Evolutionary conservation across 2,113 vertebrate genomes (phyloP).

Genomic region (Tiliqua scincoides): DNA sequence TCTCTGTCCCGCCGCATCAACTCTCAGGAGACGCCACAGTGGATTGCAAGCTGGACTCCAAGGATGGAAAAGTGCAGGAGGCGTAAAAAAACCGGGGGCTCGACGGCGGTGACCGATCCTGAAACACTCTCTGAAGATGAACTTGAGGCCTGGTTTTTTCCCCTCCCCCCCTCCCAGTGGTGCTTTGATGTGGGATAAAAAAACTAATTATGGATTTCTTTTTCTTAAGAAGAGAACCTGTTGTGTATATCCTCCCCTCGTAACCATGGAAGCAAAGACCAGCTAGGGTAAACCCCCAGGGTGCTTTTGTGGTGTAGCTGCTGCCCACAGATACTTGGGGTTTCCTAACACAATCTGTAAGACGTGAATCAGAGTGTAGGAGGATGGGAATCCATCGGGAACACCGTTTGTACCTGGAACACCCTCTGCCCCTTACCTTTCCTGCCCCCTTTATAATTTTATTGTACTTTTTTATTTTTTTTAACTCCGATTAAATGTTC

Average conservation of each 20-base stretch:
- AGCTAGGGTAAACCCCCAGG: constrained; percentile 56
- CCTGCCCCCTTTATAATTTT: background rate
- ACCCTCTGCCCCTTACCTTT: constrained; percentile 21
- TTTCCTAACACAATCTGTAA: constrained; percentile 32
- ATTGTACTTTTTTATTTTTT: background rate
- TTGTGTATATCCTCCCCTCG: constrained; percentile 74
- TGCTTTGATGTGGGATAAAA: constrained; percentile 72
- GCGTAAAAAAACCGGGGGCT: constrained; percentile 52
- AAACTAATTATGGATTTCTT: constrained; percentile 73
- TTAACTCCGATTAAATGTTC: constrained; percentile 51
- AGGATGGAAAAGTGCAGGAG: constrained; percentile 68
- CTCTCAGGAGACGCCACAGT: constrained; percentile 64
- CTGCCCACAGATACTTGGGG: constrained; percentile 59
- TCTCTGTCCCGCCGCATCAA: constrained; percentile 60
- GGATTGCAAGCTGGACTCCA: constrained; percentile 75
- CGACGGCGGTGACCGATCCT: constrained; percentile 60
- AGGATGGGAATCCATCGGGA: constrained; percentile 11
- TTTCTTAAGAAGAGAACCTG: constrained; percentile 69
- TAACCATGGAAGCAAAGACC: constrained; percentile 68
- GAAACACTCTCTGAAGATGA: constrained; percentile 67
- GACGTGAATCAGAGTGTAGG: constrained; percentile 33
- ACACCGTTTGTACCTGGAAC: constrained; percentile 5
- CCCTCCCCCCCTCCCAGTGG: constrained; percentile 40
- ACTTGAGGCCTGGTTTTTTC: constrained; percentile 65
- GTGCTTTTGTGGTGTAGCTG: constrained; percentile 61